Conservation (phyloP, 2,113 vertebrate genomes). For the Drymodes brunneopygia region DNA sequence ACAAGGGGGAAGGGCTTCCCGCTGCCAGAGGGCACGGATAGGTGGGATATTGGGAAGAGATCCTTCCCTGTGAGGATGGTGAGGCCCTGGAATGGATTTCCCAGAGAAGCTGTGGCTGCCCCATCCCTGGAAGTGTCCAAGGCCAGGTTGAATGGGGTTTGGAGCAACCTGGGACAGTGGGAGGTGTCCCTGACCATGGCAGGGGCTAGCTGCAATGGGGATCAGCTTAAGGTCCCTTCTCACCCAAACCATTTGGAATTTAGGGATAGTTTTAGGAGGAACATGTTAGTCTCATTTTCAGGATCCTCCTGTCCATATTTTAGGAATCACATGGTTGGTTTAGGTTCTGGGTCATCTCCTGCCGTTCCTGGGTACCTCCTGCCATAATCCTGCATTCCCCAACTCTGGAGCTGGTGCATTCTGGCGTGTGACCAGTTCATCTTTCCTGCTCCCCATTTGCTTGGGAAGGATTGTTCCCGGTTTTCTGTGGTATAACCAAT, state of each 20-base stretch:
- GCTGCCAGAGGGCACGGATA: not conserved
- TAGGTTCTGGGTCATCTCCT: not conserved
- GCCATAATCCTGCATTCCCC: not conserved
- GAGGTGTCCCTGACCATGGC: not conserved
- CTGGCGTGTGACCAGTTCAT: not conserved
- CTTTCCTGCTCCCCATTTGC: fast-evolving
- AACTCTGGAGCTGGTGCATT: fast-evolving
- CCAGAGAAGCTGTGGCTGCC: not conserved
- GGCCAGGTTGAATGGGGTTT: not conserved
- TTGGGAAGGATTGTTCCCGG: not conserved
- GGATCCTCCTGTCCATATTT: not conserved
- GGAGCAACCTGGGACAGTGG: not conserved
- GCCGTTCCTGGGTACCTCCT: not conserved
- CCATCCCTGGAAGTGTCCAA: not conserved
- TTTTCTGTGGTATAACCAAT: not conserved
- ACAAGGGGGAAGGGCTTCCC: not conserved
- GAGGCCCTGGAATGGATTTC: not conserved
- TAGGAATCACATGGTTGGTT: not conserved
- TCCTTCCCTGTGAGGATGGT: fast-evolving
- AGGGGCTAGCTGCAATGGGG: not conserved
- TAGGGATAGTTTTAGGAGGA: not conserved
- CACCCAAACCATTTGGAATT: not conserved
- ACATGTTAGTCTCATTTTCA: not conserved
- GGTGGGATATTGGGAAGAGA: not conserved
- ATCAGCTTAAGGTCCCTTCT: not conserved